Percentiles rank a stretch among this genome's conserved stretches.
Evolutionary conservation across 2,113 vertebrate genomes (phyloP).

Genomic region (Amphiprion percula): DNA sequence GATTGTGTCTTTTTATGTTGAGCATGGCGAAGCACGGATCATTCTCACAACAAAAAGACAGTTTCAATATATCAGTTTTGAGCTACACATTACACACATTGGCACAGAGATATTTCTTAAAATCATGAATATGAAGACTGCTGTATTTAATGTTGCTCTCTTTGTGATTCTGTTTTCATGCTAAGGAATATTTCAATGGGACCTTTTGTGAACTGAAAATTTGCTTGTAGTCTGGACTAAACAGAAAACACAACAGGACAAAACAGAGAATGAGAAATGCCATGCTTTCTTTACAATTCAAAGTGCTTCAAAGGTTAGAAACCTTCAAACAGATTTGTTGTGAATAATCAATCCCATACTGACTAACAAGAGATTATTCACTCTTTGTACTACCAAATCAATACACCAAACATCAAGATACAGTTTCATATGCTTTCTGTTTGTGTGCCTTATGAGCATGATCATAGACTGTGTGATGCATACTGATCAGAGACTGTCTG

Average conservation of each 20-base stretch:
- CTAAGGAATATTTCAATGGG: not conserved
- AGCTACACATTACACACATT: too few species aligned
- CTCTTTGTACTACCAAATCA: not conserved
- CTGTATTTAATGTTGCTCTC: not conserved
- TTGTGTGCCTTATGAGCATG: not conserved
- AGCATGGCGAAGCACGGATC: too few species aligned
- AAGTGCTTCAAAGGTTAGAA: not conserved
- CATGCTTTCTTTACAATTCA: not conserved
- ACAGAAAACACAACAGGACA: not conserved
- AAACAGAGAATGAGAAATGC: not conserved
- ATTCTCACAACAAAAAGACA: too few species aligned
- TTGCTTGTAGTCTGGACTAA: not conserved
- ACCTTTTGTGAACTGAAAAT: not conserved
- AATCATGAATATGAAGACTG: not conserved
- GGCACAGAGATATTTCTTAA: too few species aligned
- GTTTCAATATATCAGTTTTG: too few species aligned
- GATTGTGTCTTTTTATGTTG: too few species aligned
- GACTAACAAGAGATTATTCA: conserved; percentile 35
- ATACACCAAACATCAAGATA: conserved; percentile 12
- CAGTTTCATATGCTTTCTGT: conserved; percentile 26
- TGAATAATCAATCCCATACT: conserved; percentile 16
- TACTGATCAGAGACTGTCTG: conserved; percentile 6
- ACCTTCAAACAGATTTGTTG: not conserved
- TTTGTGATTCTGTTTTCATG: not conserved
- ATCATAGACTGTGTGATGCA: conserved; percentile 14